Conservation (phyloP, 2,113 vertebrate genomes). For the Cygnus atratus region DNA sequence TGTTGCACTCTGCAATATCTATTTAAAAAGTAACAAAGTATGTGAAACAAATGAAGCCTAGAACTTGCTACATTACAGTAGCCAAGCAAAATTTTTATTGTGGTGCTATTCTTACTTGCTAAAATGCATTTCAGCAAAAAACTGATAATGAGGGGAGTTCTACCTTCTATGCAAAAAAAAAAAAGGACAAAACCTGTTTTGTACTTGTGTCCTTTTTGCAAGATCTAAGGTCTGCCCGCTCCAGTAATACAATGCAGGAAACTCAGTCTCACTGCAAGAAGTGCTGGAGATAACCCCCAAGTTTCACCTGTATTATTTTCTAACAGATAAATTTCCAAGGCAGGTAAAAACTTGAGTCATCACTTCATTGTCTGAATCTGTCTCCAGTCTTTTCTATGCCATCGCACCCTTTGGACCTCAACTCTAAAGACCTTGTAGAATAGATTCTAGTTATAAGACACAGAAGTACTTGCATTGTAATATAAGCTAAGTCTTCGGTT, state of each 20-base stretch:
- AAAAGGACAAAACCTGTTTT: neutral
- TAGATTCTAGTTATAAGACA: neutral
- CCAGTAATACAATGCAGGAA: rapidly evolving
- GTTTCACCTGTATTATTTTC: neutral
- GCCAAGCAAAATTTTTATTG: neutral
- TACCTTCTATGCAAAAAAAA: neutral
- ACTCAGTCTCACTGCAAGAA: rapidly evolving
- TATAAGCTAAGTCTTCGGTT: neutral
- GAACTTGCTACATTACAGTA: neutral
- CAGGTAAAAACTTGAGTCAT: neutral
- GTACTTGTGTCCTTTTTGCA: rapidly evolving
- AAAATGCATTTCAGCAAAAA: neutral
- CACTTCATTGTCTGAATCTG: neutral
- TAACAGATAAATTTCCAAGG: neutral
- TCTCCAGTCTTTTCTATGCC: neutral
- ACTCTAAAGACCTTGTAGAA: neutral
- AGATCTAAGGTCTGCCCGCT: rapidly evolving
- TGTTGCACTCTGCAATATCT: neutral
- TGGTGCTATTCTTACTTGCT: rapidly evolving
- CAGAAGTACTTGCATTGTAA: neutral
- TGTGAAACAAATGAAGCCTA: neutral
- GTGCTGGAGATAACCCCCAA: rapidly evolving
- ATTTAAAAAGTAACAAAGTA: rapidly evolving
- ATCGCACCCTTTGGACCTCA: neutral
- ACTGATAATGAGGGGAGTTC: neutral